A percentile compares a stretch with the other conserved stretches of the same genome.
These are phyloP conservation scores for Acronicta alni DNA, from an alignment of 2,888 invertebrate genomes.

Conservation along the genomic window DNA sequence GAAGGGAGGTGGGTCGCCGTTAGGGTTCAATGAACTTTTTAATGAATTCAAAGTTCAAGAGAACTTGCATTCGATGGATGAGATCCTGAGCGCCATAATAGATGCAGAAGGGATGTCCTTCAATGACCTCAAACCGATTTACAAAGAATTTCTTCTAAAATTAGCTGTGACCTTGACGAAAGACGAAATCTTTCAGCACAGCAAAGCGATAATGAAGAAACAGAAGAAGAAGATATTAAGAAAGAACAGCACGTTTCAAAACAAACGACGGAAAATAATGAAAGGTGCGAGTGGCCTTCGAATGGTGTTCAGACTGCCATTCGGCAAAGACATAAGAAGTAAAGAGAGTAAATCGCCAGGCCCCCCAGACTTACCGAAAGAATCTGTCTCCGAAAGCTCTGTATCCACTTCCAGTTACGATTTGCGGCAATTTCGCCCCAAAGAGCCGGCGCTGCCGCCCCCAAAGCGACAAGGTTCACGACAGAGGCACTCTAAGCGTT, in stretches of 20 bases:
- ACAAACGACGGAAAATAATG: conserved; percentile 89
- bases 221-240: conserved; percentile 92
- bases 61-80: conserved; percentile 96
- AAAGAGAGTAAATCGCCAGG: conserved; percentile 71
- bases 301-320: conserved; percentile 91
- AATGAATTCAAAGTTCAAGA: conserved; percentile 96
- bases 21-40: conserved; percentile 96
- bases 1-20: conserved; percentile 93
- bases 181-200: conserved; percentile 96
- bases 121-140: conserved; percentile 96
- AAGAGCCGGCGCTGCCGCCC: conserved; percentile 81
- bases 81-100: conserved; percentile 96
- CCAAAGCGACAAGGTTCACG: conserved; percentile 81
- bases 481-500: conserved; percentile 80
- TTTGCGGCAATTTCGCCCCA: conserved; percentile 90
- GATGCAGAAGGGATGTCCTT: conserved; percentile 98
- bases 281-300: conserved; percentile 90
- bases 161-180: conserved; percentile 96
- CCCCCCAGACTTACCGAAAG: conserved; percentile 71
- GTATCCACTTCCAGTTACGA: conserved; percentile 91
- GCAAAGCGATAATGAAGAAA: conserved; percentile 96
- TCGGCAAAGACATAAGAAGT: conserved; percentile 81
- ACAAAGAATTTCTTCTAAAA: conserved; percentile 96
- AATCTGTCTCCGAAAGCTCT: conserved; percentile 88
- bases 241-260: conserved; percentile 88